These are phyloP conservation scores for Epinotia brunnichana DNA, from an alignment of 2,888 invertebrate genomes.

Conservation along the genomic window DNA sequence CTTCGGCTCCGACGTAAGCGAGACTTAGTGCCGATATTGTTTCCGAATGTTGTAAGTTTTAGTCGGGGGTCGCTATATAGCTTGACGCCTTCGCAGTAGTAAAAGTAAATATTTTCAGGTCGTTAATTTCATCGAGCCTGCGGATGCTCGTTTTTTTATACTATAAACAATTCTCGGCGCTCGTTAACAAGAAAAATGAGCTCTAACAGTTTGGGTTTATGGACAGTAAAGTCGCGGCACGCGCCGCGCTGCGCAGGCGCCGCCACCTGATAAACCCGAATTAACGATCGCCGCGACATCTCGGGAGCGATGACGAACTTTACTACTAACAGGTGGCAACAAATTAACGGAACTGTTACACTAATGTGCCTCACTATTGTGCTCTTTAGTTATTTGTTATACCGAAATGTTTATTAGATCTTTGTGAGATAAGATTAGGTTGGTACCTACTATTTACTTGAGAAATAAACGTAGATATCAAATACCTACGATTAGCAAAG, in stretches of 20 bases:
- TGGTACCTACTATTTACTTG: not conserved
- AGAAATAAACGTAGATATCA: not conserved
- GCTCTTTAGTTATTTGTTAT: conserved; percentile 4
- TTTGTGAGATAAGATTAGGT: not conserved
- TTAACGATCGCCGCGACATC: conserved; percentile 47
- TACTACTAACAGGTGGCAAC: conserved; percentile 51
- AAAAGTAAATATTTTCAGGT: conserved; percentile 74
- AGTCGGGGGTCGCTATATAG: conserved; percentile 37
- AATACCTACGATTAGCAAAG: not conserved
- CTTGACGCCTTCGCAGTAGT: conserved; percentile 51
- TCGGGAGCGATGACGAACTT: conserved; percentile 9
- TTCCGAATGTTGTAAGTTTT: conserved; percentile 48
- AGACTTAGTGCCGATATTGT: conserved; percentile 66
- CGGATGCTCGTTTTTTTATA: conserved; percentile 71
- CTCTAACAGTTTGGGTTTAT: conserved; percentile 79
- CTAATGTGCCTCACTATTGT: conserved; percentile 14
- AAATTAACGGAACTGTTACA: conserved; percentile 46
- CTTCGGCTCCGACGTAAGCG: conserved; percentile 65
- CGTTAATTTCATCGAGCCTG: conserved; percentile 67
- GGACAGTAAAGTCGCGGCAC: conserved; percentile 79
- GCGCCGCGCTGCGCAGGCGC: conserved; percentile 68
- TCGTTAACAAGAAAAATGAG: conserved; percentile 84
- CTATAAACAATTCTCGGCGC: conserved; percentile 77
- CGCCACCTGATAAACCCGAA: conserved; percentile 63
- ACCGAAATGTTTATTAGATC: not conserved